phyloP scores from a whole-genome alignment of 2,113 vertebrate species.

The Danionella cerebrum region DNA sequence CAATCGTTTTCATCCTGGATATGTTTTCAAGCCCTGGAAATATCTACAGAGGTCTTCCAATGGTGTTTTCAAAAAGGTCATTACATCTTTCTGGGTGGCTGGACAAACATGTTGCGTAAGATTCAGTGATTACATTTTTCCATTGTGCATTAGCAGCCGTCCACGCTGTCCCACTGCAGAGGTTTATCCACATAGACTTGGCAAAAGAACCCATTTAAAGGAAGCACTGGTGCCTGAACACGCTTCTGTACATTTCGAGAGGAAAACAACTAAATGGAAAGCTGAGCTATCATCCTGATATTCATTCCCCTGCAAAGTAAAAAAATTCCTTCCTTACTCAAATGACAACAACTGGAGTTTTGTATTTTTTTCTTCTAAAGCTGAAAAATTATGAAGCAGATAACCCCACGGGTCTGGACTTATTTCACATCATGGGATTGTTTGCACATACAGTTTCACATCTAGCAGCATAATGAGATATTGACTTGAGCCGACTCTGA shows the following conservation, averaged over 20 bases:
- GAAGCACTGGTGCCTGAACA: not conserved
- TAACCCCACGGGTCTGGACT: not conserved
- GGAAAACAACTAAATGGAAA: not conserved
- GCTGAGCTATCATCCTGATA: not conserved
- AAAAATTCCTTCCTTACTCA: not conserved
- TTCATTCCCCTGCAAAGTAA: too few species aligned
- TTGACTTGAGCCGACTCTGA: conserved; percentile 33
- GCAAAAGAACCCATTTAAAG: conserved; percentile 13
- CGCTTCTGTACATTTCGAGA: not conserved
- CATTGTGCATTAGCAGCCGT: conserved; percentile 31
- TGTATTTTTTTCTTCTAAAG: not conserved
- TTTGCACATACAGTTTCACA: conserved; percentile 19
- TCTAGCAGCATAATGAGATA: conserved; percentile 29
- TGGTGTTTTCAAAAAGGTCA: conserved; percentile 4
- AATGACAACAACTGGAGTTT: not conserved
- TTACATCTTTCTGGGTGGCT: not conserved
- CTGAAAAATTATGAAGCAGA: conserved; percentile 8
- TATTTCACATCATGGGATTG: conserved; percentile 16
- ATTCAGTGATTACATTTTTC: conserved; percentile 5
- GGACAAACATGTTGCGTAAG: not conserved
- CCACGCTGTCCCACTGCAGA: not conserved
- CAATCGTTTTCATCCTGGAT: not conserved
- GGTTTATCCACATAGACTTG: conserved; percentile 1
- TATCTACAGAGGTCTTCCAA: not conserved
- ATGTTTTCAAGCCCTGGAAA: not conserved